These are phyloP conservation scores for Parthenolecanium corni DNA, from an alignment of 2,888 invertebrate genomes.

Conservation along the genomic window DNA sequence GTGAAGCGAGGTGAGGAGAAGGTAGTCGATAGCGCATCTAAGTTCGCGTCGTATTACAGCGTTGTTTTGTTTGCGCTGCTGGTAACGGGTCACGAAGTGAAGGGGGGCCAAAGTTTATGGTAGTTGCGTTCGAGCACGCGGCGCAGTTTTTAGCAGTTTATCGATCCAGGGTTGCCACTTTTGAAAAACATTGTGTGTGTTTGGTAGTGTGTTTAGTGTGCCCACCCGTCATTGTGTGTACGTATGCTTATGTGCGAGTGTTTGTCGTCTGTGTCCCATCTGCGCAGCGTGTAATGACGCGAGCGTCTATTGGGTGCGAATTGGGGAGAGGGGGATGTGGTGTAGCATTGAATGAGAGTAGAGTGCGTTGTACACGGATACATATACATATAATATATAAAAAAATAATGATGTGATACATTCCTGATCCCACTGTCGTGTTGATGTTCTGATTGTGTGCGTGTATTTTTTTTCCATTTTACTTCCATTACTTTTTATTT, in stretches of 20 bases:
- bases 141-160: too few species aligned
- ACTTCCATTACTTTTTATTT: too few species aligned
- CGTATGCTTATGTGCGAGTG: neutral
- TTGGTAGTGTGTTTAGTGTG: neutral
- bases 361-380: too few species aligned
- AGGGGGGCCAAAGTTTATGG: neutral
- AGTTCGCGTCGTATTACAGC: neutral
- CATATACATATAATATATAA: too few species aligned
- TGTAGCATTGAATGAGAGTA: neutral
- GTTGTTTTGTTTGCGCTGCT: neutral
- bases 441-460: too few species aligned
- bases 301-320: neutral
- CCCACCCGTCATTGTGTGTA: neutral
- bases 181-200: neutral
- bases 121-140: conserved; percentile 2
- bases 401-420: too few species aligned
- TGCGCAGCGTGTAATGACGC: neutral
- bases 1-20: conserved; percentile 2
- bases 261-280: neutral
- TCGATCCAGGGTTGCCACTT: conserved; percentile 24
- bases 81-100: conserved; percentile 7
- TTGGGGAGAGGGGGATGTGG: neutral
- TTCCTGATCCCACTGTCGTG: too few species aligned
- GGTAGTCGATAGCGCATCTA: too few species aligned
- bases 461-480: too few species aligned